Evolutionary conservation across 2,888 invertebrate genomes (phyloP).

Genomic region (Empis stercorea): DNA sequence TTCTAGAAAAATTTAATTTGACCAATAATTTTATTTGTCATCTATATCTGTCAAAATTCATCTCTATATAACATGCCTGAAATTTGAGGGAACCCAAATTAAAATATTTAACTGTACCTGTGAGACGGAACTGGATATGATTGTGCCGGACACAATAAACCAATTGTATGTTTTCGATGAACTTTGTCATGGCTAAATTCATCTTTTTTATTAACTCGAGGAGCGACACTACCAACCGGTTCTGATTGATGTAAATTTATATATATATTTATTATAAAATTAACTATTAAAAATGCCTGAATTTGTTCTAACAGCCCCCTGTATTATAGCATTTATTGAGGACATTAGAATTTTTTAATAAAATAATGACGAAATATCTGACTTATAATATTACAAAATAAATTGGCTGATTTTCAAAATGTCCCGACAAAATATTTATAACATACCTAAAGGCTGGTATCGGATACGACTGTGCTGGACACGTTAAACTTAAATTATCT

Average conservation of each 20-base stretch:
- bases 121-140: slow-evolving; percentile 51
- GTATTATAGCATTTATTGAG: too few species aligned
- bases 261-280: background rate
- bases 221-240: slow-evolving; percentile 43
- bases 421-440: background rate
- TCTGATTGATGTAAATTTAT: too few species aligned
- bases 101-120: slow-evolving; percentile 30
- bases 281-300: background rate
- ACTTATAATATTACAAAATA: too few species aligned
- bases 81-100: background rate
- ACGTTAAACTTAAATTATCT: slow-evolving; percentile 48
- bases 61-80: background rate
- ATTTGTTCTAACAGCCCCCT: too few species aligned
- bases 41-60: too few species aligned
- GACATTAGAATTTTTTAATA: too few species aligned
- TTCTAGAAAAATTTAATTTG: slow-evolving; percentile 23
- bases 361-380: too few species aligned
- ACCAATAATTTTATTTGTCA: too few species aligned
- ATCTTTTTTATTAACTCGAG: slow-evolving; percentile 41
- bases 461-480: slow-evolving; percentile 64
- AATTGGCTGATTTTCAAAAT: too few species aligned
- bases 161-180: slow-evolving; percentile 33
- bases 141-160: slow-evolving; percentile 61
- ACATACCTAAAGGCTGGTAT: slow-evolving; percentile 55
- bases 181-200: slow-evolving; percentile 31